Percentiles rank a stretch among this genome's conserved stretches.
phyloP scores from a whole-genome alignment of 2,888 invertebrate genomes.

The Macrophya alboannulata region DNA sequence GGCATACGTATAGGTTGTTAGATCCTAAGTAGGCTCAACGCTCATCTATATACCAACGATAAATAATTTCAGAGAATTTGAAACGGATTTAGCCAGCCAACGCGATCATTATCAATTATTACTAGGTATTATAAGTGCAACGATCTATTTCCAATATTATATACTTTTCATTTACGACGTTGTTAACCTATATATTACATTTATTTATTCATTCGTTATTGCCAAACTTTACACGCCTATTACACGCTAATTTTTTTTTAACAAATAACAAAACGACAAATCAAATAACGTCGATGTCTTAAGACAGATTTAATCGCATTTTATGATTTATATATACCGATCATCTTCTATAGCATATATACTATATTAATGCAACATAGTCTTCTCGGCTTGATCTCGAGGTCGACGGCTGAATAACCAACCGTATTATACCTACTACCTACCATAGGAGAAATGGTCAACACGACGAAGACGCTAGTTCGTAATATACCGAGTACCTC shows the following conservation, averaged over 20 bases:
- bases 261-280: neutral
- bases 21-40: constrained; percentile 8
- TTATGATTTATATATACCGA: constrained; percentile 14
- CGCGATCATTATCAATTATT: constrained; percentile 34
- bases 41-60: neutral
- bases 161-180: neutral
- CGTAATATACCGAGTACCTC: neutral
- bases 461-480: constrained; percentile 12
- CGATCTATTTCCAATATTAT: neutral
- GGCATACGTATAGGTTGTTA: neutral
- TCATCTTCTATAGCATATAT: constrained; percentile 1
- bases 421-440: neutral
- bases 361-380: neutral
- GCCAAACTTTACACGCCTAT: neutral
- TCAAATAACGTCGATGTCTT: constrained; percentile 3
- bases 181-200: constrained; percentile 11
- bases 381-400: neutral
- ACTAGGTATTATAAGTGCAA: constrained; percentile 8
- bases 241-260: neutral
- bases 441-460: constrained; percentile 43
- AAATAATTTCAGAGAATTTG: constrained; percentile 16
- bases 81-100: constrained; percentile 1
- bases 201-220: constrained; percentile 10
- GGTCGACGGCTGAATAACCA: constrained; percentile 26
- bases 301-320: neutral